Conservation (phyloP, 2,113 vertebrate genomes). For the Australoheros scitulus region DNA sequence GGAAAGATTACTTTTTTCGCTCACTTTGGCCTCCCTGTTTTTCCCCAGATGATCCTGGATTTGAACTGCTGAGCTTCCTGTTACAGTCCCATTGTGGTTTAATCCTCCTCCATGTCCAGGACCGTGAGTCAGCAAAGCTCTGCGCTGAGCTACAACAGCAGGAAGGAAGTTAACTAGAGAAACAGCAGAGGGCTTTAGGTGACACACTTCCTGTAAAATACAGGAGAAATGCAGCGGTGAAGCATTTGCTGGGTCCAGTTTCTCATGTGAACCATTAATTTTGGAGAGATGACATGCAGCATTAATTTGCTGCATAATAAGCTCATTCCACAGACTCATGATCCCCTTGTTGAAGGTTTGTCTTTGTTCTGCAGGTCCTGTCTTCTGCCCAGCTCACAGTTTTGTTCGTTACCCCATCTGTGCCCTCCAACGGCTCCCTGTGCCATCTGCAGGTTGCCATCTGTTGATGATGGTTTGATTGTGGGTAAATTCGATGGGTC, state of each 20-base stretch:
- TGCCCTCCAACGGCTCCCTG: constrained; percentile 12
- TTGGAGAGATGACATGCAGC: neutral
- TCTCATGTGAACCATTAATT: neutral
- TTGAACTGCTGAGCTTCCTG: constrained; percentile 25
- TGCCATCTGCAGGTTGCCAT: constrained; percentile 53
- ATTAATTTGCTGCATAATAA: neutral
- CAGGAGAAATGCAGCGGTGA: neutral
- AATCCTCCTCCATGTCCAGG: constrained; percentile 13
- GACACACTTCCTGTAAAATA: constrained; percentile 25
- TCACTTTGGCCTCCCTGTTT: neutral
- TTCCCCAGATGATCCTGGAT: neutral
- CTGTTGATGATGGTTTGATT: constrained; percentile 24
- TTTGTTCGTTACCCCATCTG: neutral
- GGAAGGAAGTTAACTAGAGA: constrained; percentile 21
- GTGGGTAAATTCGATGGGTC: constrained; percentile 16
- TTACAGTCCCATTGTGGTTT: neutral
- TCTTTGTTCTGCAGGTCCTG: neutral
- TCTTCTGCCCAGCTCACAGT: neutral
- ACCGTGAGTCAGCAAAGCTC: constrained; percentile 12
- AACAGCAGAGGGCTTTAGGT: constrained; percentile 7
- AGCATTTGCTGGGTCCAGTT: neutral
- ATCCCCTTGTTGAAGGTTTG: neutral
- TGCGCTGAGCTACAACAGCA: constrained; percentile 1
- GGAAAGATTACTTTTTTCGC: neutral
- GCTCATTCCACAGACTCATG: neutral